phyloP scores from a whole-genome alignment of 23 tunicate genomes.

The Aplidium turbinatum region DNA sequence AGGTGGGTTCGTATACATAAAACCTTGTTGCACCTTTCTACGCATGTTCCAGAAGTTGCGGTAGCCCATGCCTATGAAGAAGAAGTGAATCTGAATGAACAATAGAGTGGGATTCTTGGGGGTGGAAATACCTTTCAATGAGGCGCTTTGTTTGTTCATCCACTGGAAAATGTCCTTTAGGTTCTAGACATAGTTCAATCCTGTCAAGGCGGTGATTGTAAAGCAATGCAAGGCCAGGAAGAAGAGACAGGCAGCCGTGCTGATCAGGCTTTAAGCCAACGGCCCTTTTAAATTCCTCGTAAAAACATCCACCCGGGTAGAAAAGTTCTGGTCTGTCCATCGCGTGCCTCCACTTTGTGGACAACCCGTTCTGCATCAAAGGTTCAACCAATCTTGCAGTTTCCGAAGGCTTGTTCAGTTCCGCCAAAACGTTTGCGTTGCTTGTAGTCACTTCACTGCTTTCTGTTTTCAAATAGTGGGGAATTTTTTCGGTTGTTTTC shows the following conservation, averaged over 20 bases:
- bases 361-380: conserved; percentile 16
- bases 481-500: no score
- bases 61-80: no score
- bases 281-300: conserved; percentile 61
- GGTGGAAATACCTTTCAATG: not conserved
- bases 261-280: conserved; percentile 52
- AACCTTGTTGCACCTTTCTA: no score
- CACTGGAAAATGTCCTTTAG: conserved; percentile 51
- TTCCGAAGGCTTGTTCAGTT: no score
- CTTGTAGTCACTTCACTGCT: no score
- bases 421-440: no score
- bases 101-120: not conserved
- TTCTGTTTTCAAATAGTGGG: no score
- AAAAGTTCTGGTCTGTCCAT: conserved; percentile 54
- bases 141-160: conserved; percentile 18
- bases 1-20: no score
- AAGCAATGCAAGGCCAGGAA: conserved; percentile 43
- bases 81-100: no score
- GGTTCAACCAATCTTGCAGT: no score
- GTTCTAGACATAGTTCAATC: conserved; percentile 76
- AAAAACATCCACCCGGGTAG: conserved; percentile 67
- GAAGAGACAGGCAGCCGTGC: conserved; percentile 58
- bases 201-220: conserved; percentile 46
- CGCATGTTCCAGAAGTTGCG: no score
- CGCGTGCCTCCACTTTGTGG: conserved; percentile 54